These are phyloP conservation scores for Drosophila ficusphila DNA, from an alignment of 1,140 invertebrate genomes.

Conservation along the genomic window DNA sequence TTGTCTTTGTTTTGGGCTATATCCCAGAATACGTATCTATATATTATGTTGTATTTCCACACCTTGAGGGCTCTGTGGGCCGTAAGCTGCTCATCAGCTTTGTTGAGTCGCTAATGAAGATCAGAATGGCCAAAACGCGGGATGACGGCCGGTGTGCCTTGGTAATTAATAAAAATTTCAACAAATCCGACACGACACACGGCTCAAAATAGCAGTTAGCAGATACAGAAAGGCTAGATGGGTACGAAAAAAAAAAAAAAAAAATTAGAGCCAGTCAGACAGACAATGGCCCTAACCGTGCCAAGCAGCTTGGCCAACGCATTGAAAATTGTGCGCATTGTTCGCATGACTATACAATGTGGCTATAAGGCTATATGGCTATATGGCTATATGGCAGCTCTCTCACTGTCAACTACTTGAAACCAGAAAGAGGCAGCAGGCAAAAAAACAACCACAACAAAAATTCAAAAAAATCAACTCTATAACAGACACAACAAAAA, in stretches of 20 bases:
- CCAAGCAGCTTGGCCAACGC: conserved; percentile 54
- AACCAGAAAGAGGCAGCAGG: conserved; percentile 34
- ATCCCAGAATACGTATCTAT: not conserved
- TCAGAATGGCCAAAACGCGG: conserved; percentile 19
- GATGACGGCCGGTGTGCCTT: conserved; percentile 36
- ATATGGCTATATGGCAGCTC: too few species aligned
- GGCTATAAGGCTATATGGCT: too few species aligned
- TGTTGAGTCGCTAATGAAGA: conserved; percentile 49
- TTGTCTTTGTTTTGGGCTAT: conserved; percentile 18
- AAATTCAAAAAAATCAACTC: conserved; percentile 48
- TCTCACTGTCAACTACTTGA: conserved; percentile 62
- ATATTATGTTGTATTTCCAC: conserved; percentile 13
- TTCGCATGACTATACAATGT: conserved; percentile 41
- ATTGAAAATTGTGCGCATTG: conserved; percentile 74
- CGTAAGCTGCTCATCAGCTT: conserved; percentile 47
- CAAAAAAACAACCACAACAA: conserved; percentile 6
- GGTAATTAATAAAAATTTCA: conserved; percentile 59
- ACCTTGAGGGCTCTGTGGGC: not conserved
- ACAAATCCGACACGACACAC: conserved; percentile 47
- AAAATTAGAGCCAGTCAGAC: conserved; percentile 47
- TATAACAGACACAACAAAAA: conserved; percentile 51
- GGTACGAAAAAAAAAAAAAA: conserved; percentile 12
- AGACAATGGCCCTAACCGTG: conserved; percentile 45
- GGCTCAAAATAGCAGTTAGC: conserved; percentile 16
- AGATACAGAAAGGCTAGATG: conserved; percentile 24